A percentile compares a stretch with the other conserved stretches of the same genome.
Evolutionary conservation across 2,888 invertebrate species (phyloP).

Genomic region (Coelinius sp.): DNA sequence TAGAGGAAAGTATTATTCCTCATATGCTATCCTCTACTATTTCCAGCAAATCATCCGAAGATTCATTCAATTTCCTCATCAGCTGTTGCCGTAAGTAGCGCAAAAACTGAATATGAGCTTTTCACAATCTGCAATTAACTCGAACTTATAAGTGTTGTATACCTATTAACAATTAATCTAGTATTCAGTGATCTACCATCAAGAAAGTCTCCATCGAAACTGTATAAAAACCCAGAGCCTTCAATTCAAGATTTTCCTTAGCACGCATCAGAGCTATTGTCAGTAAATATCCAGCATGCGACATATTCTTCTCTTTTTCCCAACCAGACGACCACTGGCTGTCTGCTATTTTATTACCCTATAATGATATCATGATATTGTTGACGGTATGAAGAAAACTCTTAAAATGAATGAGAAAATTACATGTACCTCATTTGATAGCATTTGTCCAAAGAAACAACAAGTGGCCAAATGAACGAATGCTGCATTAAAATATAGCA

Average conservation of each 20-base stretch:
- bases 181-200: constrained; percentile 44
- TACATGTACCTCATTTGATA: neutral
- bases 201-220: constrained; percentile 58
- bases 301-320: constrained; percentile 44
- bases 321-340: constrained; percentile 58
- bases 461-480: constrained; percentile 55
- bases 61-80: neutral
- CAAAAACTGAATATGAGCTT: constrained; percentile 57
- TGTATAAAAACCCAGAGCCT: constrained; percentile 54
- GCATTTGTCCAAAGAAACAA: constrained; percentile 42
- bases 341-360: constrained; percentile 40
- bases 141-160: neutral
- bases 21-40: neutral
- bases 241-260: constrained; percentile 49
- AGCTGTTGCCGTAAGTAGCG: constrained; percentile 47
- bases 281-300: constrained; percentile 38
- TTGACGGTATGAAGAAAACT: too few relatives aligned
- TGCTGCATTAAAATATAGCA: constrained; percentile 54
- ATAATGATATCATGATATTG: neutral
- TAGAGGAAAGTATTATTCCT: neutral
- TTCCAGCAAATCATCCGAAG: neutral
- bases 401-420: neutral
- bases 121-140: constrained; percentile 50
- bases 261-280: constrained; percentile 52
- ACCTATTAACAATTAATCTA: neutral